A percentile compares a stretch with the other conserved stretches of the same genome.
Conservation (phyloP, 2,888 invertebrate genomes). For the Cremastinae sp. region DNA sequence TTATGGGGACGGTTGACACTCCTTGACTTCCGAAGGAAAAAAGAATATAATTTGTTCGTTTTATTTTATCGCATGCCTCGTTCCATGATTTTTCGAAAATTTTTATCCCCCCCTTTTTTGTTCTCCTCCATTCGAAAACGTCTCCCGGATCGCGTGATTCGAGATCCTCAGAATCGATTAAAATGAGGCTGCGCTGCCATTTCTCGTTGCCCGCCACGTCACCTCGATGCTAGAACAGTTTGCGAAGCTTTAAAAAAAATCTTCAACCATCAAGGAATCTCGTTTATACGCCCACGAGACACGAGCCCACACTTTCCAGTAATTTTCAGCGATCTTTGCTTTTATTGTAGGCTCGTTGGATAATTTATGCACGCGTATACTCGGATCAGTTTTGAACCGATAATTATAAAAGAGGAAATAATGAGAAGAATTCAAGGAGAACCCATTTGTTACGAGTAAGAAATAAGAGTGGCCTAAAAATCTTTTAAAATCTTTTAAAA, state of each 20-base stretch:
- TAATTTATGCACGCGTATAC: no score
- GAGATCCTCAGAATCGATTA: conserved; percentile 53
- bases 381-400: no score
- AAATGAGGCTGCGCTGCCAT: conserved; percentile 22
- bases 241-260: conserved; percentile 9
- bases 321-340: no score
- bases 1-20: conserved; percentile 45
- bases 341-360: no score
- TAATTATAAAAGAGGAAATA: no score
- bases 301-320: no score
- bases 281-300: not conserved
- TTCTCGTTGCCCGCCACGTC: conserved; percentile 12
- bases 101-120: not conserved
- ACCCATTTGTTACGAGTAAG: no score
- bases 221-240: conserved; percentile 5
- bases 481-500: no score
- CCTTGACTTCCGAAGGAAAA: conserved; percentile 12
- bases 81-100: conserved; percentile 25
- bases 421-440: no score
- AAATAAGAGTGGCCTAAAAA: no score
- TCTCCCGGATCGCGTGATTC: conserved; percentile 48
- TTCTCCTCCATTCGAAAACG: not conserved
- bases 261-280: conserved; percentile 31
- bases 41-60: conserved; percentile 19
- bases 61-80: conserved; percentile 19